Evolutionary conservation across 2,113 vertebrate genomes (phyloP), one percentile per base, ranked within the genome.

Genomic region (Rhineura floridana): DNA sequence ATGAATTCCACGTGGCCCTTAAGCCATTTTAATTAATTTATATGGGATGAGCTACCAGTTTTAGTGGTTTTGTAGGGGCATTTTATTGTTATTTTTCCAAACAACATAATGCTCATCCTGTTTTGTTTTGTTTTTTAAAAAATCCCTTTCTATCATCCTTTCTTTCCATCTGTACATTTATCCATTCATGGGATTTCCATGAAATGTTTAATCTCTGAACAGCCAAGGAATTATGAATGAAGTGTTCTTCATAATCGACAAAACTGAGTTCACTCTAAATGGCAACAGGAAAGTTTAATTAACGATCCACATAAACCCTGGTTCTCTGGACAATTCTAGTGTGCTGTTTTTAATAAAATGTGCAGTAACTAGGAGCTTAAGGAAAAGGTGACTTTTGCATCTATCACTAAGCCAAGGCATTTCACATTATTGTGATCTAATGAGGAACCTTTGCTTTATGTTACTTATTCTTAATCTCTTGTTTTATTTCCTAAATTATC

Each of bases 401-500:
- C 46, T 50, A 42, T 90, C 88, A 91, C 88, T 92, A 80, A 86
- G 39, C 17, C 48, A 77, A 55, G 46, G 46, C 90, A 39, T 89
- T 90, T 86, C 46, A 75, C 25, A 23, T 33, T 36, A 87, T 0
- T n/a, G 72, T 69, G 3, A 33, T 83, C 15, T 28, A 25, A 69
- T 50, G n/a, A 85, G 28, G 30, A 52, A 67, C 80, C 67, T 93
- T 78, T 59, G 36, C 21, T 6, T 90, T 81, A 28, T 83, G 6
- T 50, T 28, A 86, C 42, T n/a, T 25, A 52, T 88, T 83, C 39
- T 28, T 42, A 17, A 12, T 23, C 25, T 30, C 46, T 28, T 10
- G 90, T 4, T 82, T 82, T 89, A 91, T 88, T 89, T 91, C 90
- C 85, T 93, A 87, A 90, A 80, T 87, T 13, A 48, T 42, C 77